These are phyloP conservation scores for Anthonomus grandis DNA, from an alignment of 1,140 invertebrate genomes.

Conservation along the genomic window DNA sequence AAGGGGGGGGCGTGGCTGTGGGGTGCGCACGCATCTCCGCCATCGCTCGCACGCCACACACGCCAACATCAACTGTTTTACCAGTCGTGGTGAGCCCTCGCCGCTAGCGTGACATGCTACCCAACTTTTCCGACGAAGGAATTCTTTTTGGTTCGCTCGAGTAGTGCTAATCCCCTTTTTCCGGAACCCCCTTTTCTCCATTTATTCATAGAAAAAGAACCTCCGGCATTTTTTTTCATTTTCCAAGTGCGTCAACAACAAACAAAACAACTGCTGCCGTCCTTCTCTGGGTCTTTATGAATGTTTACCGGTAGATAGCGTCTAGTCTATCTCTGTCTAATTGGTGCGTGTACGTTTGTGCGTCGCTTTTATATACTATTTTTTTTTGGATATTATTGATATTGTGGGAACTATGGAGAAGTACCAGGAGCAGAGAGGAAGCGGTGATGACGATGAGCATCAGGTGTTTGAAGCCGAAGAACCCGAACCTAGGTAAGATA, in stretches of 20 bases:
- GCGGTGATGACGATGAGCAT: slow-evolving; percentile 43
- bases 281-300: too few species aligned
- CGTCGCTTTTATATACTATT: slow-evolving; percentile 5
- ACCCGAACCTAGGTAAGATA: slow-evolving; percentile 38
- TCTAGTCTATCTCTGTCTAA: too few species aligned
- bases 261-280: too few species aligned
- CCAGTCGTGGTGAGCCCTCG: too few species aligned
- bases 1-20: too few species aligned
- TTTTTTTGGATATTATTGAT: slow-evolving; percentile 18
- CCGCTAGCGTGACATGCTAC: too few species aligned
- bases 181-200: slow-evolving; percentile 14
- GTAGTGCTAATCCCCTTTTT: neutral
- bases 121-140: too few species aligned
- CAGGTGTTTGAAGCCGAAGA: slow-evolving; percentile 42
- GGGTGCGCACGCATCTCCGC: too few species aligned
- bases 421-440: slow-evolving; percentile 39
- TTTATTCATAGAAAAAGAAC: neutral
- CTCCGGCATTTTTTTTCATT: neutral
- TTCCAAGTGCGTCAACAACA: neutral
- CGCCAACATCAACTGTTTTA: too few species aligned
- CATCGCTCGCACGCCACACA: too few species aligned
- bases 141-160: too few species aligned
- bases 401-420: slow-evolving; percentile 37
- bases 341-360: slow-evolving; percentile 22
- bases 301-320: too few species aligned